Conservation (phyloP, 2,797 vertebrate genomes). For the Phataginus tetradactyla region DNA sequence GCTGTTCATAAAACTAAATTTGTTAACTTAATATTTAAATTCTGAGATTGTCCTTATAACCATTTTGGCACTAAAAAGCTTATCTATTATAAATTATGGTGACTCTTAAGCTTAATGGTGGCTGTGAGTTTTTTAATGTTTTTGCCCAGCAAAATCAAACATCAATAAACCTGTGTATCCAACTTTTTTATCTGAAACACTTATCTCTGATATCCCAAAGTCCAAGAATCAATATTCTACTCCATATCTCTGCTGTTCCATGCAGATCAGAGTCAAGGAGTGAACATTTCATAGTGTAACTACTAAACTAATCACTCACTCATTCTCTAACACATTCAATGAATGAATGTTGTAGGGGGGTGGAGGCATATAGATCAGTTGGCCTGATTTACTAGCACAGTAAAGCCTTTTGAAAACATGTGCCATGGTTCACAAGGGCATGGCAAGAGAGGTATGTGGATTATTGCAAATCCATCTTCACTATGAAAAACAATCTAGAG, state of each 20-base stretch:
- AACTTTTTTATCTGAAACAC: not conserved
- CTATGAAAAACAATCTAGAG: not conserved
- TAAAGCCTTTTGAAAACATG: not conserved
- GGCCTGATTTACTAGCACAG: constrained; percentile 1
- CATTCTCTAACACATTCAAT: not conserved
- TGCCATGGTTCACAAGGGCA: not conserved
- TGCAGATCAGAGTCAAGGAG: not conserved
- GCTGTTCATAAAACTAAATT: not conserved
- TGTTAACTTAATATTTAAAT: constrained; percentile 1
- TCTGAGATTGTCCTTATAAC: not conserved
- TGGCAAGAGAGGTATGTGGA: not conserved
- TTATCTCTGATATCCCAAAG: not conserved
- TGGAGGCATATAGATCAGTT: not conserved
- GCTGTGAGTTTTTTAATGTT: not conserved
- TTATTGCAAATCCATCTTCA: not conserved
- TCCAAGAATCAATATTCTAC: not conserved
- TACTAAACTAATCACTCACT: not conserved
- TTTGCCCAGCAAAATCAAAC: not conserved
- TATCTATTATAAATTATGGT: not conserved
- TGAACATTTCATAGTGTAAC: not conserved
- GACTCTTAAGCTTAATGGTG: not conserved
- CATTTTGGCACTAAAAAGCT: not conserved
- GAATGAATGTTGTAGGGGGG: not conserved
- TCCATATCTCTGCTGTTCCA: not conserved
- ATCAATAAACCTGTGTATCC: not conserved